A percentile compares a stretch with the other conserved stretches of the same genome.
Evolutionary conservation across 2,797 vertebrate genomes (phyloP).

Genomic region (Tangara arthus): DNA sequence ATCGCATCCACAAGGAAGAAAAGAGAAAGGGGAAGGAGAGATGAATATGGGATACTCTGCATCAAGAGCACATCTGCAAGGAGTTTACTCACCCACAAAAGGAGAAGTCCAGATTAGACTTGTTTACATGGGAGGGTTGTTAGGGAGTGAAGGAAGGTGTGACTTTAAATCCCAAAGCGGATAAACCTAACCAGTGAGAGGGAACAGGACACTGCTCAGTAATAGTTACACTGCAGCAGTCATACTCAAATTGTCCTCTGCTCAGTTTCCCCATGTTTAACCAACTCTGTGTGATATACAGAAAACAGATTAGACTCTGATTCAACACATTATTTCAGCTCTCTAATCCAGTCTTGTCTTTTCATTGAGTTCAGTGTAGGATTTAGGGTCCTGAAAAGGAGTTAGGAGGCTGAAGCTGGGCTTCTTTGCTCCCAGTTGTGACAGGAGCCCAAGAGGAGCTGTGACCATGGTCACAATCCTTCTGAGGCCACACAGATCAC

Average conservation of each 20-base stretch:
- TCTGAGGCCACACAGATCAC: not conserved
- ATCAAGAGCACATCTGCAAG: not conserved
- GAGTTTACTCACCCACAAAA: not conserved
- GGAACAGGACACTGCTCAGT: not conserved
- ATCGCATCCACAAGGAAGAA: not conserved
- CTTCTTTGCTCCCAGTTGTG: not conserved
- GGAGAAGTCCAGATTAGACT: not conserved
- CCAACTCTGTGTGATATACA: not conserved
- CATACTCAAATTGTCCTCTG: not conserved
- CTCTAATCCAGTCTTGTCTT: accelerated
- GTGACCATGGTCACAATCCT: not conserved
- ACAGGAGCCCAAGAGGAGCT: not conserved
- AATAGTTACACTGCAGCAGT: not conserved
- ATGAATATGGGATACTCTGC: not conserved
- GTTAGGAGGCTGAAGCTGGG: not conserved
- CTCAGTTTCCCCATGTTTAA: not conserved
- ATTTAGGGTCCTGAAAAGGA: not conserved
- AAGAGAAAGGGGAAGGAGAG: not conserved
- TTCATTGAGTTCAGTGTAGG: not conserved
- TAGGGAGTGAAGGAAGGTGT: accelerated
- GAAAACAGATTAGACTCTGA: not conserved
- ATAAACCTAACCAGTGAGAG: not conserved
- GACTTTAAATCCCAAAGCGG: not conserved
- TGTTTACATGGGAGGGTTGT: not conserved
- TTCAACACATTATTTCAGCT: not conserved